Base-by-base conservation (phyloP, 2,797 vertebrate species). In the Pangasius mekongensis region DNA sequence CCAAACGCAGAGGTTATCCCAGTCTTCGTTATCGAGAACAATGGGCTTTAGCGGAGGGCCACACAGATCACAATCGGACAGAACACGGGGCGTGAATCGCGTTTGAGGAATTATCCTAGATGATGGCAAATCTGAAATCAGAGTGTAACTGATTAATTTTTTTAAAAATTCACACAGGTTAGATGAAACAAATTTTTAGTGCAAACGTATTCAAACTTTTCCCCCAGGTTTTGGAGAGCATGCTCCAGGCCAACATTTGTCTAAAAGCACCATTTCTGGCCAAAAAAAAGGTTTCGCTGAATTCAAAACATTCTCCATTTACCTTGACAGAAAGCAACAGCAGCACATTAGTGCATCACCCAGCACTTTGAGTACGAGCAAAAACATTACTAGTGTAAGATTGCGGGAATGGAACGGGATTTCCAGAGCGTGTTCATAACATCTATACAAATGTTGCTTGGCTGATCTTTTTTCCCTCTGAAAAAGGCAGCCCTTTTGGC, bases 11-110 rank as follows among this genome's bases (percentile, higher is more conserved):
- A 97, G 84, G 88, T 94, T 94, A 91, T 88, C 87, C 71, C 93
- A 91, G 82, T 97, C 96, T 74, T 94, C 94, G 0, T 56, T 73
- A 82, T 94, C 93, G 18, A 97, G 76, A 6, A 86, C 47, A 27
- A 96, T 84, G 0, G 94, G 94, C 83, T 87, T 92, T 64, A 97
- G 94, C 20, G 95, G 95, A 82, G 94, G 92, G 8, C 82, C 91
- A 69, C 95, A 96, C 27, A 97, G 86, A 69, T 95, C 94, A 5
- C 91, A 90, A 0, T 83, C 62, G 3, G 85, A 91, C 43, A 95
- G 91, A 22, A 60, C 85, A 33, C 89, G 18, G 0, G 14, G 73
- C 24, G 22, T n/a, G 10, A n/a, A 81, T 24, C 0, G 66, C 2
- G 49, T 11, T 33, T 77, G 43, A 14, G 84, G 10, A 43, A 58